Base-by-base conservation (phyloP, 2,797 vertebrate genomes). In the Mionectes olivaceus region DNA sequence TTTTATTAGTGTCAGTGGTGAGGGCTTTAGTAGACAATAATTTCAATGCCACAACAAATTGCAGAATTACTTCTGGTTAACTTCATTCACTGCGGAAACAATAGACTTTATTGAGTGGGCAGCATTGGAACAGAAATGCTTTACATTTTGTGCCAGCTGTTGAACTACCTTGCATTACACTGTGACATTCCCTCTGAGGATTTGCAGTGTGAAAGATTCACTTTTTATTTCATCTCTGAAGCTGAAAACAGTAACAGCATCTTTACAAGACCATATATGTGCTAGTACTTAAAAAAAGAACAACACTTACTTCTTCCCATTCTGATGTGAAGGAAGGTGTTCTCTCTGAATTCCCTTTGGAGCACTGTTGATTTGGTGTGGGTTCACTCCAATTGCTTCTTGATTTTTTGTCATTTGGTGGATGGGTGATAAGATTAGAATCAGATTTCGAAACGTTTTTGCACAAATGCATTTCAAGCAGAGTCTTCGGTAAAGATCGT, bases 301-400 rank as follows among this genome's bases (percentile, higher is more conserved):
- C 32, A 50, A 43, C 46, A 90, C 98, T 98, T 98, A 99, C 99
- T 98, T 99, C 99, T 97, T 99, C 99, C 99, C 99, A 99, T 95
- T 99, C 99, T 1, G 99, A 99, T 6, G 99, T 99, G 97, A 99
- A 99, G 77, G 99, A 99, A 17, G 99, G 99, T 1, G 99, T 99
- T 94, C 99, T 98, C 97, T 99, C 99, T 5, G 99, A 98, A 97
- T 98, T 97, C n/a, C 97, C 98, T 91, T 98, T 98, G 10, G 98
- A 98, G 94, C 96, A 98, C 30, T 96, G 97, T 43, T 98, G 98
- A 60, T 96, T 98, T 32, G 98, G 96, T 76, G 97, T 97, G 55
- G 98, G 95, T 86, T 98, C 98, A 46, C 97, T 98, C 96, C 98
- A 98, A 82, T 98, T 98, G 96, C 98, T 96, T 97, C 98, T 97